Percentiles rank a stretch among this genome's conserved stretches.
Conservation (phyloP, 2,888 invertebrate species). For the Thecocarcelia acutangulata region DNA sequence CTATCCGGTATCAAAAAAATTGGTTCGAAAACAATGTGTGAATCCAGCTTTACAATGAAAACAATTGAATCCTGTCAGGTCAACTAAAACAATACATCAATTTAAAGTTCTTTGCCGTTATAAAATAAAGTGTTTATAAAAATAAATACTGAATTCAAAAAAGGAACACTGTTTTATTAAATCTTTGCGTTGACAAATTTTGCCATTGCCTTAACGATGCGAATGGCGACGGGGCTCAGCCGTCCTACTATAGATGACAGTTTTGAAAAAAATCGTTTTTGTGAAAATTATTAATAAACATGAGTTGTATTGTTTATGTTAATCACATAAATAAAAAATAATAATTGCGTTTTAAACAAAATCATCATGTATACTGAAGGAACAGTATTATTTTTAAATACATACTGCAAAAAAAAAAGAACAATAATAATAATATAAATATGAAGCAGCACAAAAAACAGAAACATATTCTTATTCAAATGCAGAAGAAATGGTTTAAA, state of each 20-base stretch:
- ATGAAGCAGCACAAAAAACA: too few species aligned
- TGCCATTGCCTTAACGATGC: conserved; percentile 21
- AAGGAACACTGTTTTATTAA: conserved; percentile 35
- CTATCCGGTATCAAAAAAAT: too few species aligned
- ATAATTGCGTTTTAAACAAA: conserved; percentile 43
- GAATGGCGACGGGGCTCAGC: neutral
- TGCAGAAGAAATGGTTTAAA: conserved; percentile 26
- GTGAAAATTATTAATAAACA: conserved; percentile 27
- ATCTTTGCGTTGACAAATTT: conserved; percentile 59
- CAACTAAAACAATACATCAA: too few species aligned
- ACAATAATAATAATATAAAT: too few species aligned
- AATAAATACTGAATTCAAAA: conserved; percentile 24
- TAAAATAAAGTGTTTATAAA: neutral
- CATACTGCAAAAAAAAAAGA: neutral
- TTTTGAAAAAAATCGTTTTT: conserved; percentile 22
- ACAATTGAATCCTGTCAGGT: too few species aligned
- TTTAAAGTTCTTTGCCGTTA: too few species aligned
- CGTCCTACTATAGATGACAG: conserved; percentile 54
- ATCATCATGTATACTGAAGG: neutral
- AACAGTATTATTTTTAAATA: neutral
- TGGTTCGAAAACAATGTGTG: too few species aligned
- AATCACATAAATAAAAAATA: conserved; percentile 28
- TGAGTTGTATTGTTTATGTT: neutral
- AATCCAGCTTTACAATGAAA: too few species aligned
- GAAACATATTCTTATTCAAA: conserved; percentile 1